These are phyloP conservation scores for Agriopis aurantiaria DNA, from an alignment of 2,888 invertebrate genomes.

Conservation along the genomic window DNA sequence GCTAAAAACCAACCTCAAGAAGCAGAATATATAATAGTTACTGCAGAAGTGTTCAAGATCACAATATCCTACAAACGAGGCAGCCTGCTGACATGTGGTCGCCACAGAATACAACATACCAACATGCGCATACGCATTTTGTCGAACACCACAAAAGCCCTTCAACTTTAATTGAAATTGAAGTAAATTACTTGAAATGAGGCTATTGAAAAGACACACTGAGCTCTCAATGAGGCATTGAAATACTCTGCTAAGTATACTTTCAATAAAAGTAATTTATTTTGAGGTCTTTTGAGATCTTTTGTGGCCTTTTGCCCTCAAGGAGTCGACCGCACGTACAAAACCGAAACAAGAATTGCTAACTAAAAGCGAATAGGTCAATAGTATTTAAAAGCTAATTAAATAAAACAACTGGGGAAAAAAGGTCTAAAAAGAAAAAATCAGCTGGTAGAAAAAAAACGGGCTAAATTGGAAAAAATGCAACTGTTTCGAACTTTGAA, in stretches of 20 bases:
- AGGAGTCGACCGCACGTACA: conserved; percentile 19
- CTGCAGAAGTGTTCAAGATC: conserved; percentile 16
- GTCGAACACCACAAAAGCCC: conserved; percentile 32
- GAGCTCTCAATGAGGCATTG: conserved; percentile 43
- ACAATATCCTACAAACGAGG: conserved; percentile 31
- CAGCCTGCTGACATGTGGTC: conserved; percentile 39
- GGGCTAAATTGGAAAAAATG: background rate
- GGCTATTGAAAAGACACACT: conserved; percentile 30
- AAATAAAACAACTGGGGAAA: conserved; percentile 8
- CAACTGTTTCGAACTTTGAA: conserved; percentile 16
- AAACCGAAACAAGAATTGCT: conserved; percentile 6
- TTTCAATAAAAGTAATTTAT: conserved; percentile 29
- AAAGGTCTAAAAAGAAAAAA: background rate
- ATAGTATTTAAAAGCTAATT: conserved; percentile 18
- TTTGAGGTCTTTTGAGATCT: conserved; percentile 15
- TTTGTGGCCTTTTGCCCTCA: background rate
- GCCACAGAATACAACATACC: conserved; percentile 17
- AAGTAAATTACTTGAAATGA: conserved; percentile 44
- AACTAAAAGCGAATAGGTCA: conserved; percentile 10
- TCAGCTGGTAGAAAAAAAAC: background rate
- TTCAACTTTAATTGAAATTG: conserved; percentile 45
- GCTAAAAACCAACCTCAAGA: conserved; percentile 35
- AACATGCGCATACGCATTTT: conserved; percentile 15
- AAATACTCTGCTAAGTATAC: conserved; percentile 32
- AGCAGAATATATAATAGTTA: background rate